Evolutionary conservation across 2,113 vertebrate genomes (phyloP), one percentile per base, ranked within the genome.

Genomic region (Osmerus eperlanus): DNA sequence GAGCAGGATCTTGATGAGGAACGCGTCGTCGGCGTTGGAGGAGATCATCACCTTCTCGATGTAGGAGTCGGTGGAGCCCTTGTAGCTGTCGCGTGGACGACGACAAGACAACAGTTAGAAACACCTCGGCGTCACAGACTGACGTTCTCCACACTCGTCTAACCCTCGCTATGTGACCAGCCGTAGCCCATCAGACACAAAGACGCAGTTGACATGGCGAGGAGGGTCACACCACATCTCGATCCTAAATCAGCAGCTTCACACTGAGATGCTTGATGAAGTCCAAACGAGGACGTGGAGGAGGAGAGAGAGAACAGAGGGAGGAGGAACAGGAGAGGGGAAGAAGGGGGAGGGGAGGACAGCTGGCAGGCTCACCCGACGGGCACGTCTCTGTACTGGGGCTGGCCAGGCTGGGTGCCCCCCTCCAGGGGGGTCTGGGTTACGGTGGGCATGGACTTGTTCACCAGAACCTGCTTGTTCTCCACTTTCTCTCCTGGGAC

Each of bases 1-100:
- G 80, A 99, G 90, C n/a, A 99, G 91, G 89, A 99, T 99, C 92
- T 99, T 99, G 83, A 99, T 96, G 78, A 99, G 92, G 89, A 98
- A 99, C 25, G 97, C 97, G 29, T 99, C 97, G 78, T 99, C 97
- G 0, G 97, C 96, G 19, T 99, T 99, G 78, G 97, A 98, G 0
- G 97, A 99, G 85, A 99, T 99, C 97, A 99, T 98, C 72, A 98
- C 97, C 81, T 98, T 99, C 86, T 99, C 97, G 6, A 99, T 95
- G 62, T 99, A 99, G 0, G 97, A 99, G 89, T 99, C 97, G 0
- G 96, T 97, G 0, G 95, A 93, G 51, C 97, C 97, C 89, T 99
- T 99, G 81, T 99, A 99, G 72, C 97, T 99, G 85, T 66, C 28
- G 32, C 28, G 66, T 23, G 61, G 9, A 65, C 6, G 9, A 47